Evolutionary conservation across 2,888 invertebrate genomes (phyloP).

Genomic region (Macrophya annulata): DNA sequence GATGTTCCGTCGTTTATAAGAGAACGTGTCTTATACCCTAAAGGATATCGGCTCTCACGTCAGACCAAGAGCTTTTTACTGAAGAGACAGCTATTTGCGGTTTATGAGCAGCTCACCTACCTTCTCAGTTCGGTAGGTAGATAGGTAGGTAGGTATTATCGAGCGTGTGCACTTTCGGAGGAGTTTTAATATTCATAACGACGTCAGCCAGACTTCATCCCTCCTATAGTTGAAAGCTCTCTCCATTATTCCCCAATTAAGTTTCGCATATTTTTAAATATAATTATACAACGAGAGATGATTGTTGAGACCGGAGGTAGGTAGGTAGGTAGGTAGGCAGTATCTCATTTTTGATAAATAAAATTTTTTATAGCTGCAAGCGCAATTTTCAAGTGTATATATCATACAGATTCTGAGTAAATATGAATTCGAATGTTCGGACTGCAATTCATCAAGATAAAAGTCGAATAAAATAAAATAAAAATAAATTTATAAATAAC

Average conservation of each 20-base stretch:
- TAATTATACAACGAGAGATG: slow-evolving; percentile 29
- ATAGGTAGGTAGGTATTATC: slow-evolving; percentile 33
- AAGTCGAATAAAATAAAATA: background rate
- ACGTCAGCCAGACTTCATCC: slow-evolving; percentile 44
- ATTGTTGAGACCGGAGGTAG: background rate
- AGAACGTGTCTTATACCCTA: background rate
- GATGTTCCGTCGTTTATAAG: background rate
- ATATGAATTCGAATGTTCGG: background rate
- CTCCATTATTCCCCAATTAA: slow-evolving; percentile 59
- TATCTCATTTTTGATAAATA: slow-evolving; percentile 3
- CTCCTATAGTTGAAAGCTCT: slow-evolving; percentile 41
- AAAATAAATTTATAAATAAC: background rate
- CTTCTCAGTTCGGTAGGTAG: slow-evolving; percentile 8
- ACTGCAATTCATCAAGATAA: background rate
- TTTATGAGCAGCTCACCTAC: slow-evolving; percentile 1
- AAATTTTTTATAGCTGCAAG: background rate
- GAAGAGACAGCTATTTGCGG: slow-evolving; percentile 40
- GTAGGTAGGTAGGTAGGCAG: background rate
- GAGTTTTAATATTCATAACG: slow-evolving; percentile 58
- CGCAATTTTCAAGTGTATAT: background rate
- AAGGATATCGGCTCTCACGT: background rate
- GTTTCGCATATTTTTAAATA: slow-evolving; percentile 58
- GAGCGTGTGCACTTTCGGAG: slow-evolving; percentile 41
- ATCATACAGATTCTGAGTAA: background rate
- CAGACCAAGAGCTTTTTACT: background rate